Percentiles rank a stretch among this genome's conserved stretches.
These are phyloP conservation scores for Marisa cornuarietis DNA, from an alignment of 1,140 invertebrate genomes.

Conservation along the genomic window DNA sequence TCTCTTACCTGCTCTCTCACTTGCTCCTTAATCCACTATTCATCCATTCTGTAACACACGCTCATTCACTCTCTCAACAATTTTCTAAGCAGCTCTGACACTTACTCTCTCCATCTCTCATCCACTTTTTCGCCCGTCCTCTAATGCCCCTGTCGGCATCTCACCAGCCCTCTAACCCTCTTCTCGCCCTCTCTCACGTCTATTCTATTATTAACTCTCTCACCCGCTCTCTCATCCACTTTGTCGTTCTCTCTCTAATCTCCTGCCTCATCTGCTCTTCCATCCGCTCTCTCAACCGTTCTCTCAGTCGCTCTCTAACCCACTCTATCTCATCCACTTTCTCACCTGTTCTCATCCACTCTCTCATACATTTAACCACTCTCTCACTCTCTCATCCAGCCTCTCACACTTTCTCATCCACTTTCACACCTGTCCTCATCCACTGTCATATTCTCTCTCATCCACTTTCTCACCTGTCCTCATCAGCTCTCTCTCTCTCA, in stretches of 20 bases:
- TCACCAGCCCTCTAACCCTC: no score
- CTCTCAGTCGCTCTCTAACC: neutral
- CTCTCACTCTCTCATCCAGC: conserved; percentile 3
- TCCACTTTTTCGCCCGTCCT: no score
- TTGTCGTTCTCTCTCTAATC: neutral
- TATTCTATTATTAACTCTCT: no score
- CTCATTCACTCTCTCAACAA: no score
- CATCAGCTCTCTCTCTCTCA: neutral
- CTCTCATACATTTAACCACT: neutral
- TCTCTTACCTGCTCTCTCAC: no score
- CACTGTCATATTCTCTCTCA: neutral
- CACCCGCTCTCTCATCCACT: no score
- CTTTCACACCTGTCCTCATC: neutral
- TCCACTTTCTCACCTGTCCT: neutral
- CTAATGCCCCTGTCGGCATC: no score
- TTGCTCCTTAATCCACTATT: no score
- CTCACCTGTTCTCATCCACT: neutral
- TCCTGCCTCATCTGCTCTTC: neutral
- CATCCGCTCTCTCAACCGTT: no score
- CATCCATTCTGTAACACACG: no score
- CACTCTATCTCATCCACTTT: neutral
- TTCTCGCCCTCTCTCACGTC: no score
- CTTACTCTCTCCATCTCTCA: neutral
- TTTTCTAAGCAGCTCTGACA: neutral
- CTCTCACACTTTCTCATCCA: no score